Evolutionary conservation across 2,888 invertebrate species (phyloP).

Genomic region (Nemotelus nigrinus): DNA sequence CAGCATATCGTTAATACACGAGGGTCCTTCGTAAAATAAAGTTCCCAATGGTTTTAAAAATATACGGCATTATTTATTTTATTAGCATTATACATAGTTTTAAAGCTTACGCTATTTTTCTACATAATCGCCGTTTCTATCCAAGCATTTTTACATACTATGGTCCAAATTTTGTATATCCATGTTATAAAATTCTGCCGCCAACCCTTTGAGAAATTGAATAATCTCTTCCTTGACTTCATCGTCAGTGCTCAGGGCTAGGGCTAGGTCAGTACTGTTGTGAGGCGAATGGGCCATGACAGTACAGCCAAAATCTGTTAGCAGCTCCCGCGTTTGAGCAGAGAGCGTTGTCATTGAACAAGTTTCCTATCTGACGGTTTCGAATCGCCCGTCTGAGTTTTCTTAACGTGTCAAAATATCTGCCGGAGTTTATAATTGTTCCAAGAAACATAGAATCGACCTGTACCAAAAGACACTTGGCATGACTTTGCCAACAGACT

Average conservation of each 20-base stretch:
- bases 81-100: neutral
- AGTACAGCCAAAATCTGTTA: neutral
- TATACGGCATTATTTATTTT: neutral
- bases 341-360: neutral
- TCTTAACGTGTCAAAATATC: too few species aligned
- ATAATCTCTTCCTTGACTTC: neutral
- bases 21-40: neutral
- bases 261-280: neutral
- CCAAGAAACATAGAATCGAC: too few species aligned
- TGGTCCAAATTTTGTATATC: neutral
- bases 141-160: neutral
- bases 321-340: too few species aligned
- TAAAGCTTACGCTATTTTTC: neutral
- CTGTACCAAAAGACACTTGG: too few species aligned
- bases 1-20: too few species aligned
- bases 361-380: too few species aligned
- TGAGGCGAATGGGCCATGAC: too few species aligned
- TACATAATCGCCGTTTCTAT: neutral
- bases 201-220: neutral
- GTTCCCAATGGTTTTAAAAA: neutral
- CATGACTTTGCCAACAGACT: too few species aligned
- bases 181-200: neutral
- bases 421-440: too few species aligned
- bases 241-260: neutral
- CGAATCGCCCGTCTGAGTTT: too few species aligned